Base-by-base conservation (phyloP, 2,888 invertebrate species). In the Mesorhabditis belari region DNA sequence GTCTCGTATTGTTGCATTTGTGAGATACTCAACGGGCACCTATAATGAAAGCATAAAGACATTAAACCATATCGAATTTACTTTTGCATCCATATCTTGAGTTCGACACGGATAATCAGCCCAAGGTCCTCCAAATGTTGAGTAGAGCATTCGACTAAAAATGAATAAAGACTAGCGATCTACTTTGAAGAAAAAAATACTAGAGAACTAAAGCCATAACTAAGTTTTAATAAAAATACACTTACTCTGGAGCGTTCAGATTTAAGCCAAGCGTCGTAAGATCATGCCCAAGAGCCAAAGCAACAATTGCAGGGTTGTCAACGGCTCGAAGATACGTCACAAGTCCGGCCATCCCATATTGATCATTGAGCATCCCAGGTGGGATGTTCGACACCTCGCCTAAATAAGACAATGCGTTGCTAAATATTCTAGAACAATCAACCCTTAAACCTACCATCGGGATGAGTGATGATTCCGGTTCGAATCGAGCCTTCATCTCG, bases 41-140 rank as follows among this genome's bases (percentile, higher is more conserved):
- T 26, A 50, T n/a, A n/a, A 9, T 19, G 12, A 5, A 5, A 51
- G 21, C 12, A 23, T n/a, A 5, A 51, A 9, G 35, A 9, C 9
- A n/a, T n/a, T n/a, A n/a, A n/a, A n/a, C n/a, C n/a, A n/a, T n/a
- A n/a, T n/a, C n/a, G n/a, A n/a, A 19, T 44, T 3, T 28, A 66
- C 73, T 60, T 71, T 73, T 12, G 68, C 76, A 56, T 82, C 81
- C 35, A 96, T 91, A 84, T 98, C 98, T 85, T 96, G 95, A 79
- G 95, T 92, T 85, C 96, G 88, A 86, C 94, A 93, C 59, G 96
- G 92, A 82, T 90, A 88, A 83, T 96, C 96, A 81, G 93, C 91
- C 92, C 95, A 98, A 19, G 98, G 98, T 67, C 96, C 98, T 80
- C 92, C 94, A 85, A 98, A 98, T 80, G 91, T 94, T 82, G 92